These are phyloP conservation scores for Myotis brandtii DNA, from an alignment of 2,113 vertebrate species.

Conservation along the genomic window DNA sequence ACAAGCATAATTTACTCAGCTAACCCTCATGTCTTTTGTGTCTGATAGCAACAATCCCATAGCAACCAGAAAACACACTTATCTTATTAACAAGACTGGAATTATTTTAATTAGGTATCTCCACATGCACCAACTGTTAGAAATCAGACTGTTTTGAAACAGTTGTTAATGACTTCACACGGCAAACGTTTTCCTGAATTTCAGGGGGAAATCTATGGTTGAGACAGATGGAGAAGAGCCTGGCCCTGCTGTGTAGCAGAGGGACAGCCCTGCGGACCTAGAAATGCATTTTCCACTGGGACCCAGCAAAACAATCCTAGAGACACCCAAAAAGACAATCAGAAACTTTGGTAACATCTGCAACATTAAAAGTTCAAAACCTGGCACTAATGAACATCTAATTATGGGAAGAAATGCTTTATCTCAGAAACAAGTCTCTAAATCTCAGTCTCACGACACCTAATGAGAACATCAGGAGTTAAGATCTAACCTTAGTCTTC, in stretches of 20 bases:
- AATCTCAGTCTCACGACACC: not conserved
- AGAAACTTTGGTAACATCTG: constrained; percentile 71
- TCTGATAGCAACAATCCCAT: constrained; percentile 69
- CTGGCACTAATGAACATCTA: constrained; percentile 2
- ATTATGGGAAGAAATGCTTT: constrained; percentile 48
- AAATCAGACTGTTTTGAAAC: constrained; percentile 82
- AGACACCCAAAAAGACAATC: constrained; percentile 62
- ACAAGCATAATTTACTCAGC: constrained; percentile 55
- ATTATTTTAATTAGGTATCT: constrained; percentile 84
- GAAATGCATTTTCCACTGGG: constrained; percentile 61
- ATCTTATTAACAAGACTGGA: constrained; percentile 82
- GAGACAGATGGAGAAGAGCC: constrained; percentile 80
- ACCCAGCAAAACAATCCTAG: constrained; percentile 56
- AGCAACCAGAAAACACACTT: constrained; percentile 78
- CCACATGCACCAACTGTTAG: constrained; percentile 80
- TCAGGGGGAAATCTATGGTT: constrained; percentile 71
- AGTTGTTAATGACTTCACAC: constrained; percentile 80
- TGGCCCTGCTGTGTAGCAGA: constrained; percentile 74
- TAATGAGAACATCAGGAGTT: not conserved
- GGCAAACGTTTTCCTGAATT: constrained; percentile 70
- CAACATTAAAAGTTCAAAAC: constrained; percentile 58
- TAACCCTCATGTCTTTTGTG: constrained; percentile 67
- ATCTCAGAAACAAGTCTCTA: constrained; percentile 45
- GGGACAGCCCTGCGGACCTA: constrained; percentile 62
- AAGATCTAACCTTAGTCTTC: not conserved